Evolutionary conservation across 2,113 vertebrate genomes (phyloP).

Genomic region (Galeopterus variegatus): DNA sequence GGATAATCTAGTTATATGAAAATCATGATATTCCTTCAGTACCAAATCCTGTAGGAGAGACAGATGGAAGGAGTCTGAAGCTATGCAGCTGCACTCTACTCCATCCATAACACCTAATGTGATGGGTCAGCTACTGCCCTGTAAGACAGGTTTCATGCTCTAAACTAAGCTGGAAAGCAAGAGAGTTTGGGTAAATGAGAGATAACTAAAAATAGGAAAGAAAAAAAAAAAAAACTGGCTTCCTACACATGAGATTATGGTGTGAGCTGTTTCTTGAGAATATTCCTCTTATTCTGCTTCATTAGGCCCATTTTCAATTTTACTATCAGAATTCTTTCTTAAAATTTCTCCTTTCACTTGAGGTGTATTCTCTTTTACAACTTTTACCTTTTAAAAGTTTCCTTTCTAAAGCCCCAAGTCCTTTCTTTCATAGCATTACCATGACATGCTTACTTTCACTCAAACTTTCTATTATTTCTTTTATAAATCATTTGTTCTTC

Average conservation of each 20-base stretch:
- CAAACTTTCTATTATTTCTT: not conserved
- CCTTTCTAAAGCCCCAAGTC: not conserved
- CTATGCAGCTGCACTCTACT: not conserved
- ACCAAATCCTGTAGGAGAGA: not conserved
- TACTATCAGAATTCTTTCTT: not conserved
- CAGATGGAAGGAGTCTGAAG: not conserved
- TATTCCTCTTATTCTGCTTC: not conserved
- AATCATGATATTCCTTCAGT: not conserved
- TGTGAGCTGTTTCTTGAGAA: not conserved
- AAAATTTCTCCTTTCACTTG: constrained; percentile 16
- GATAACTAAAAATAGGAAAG: not conserved
- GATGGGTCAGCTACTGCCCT: not conserved
- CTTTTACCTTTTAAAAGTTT: not conserved
- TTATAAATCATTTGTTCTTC: not conserved
- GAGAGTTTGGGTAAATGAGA: not conserved
- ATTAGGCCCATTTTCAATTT: constrained; percentile 5
- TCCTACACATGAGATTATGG: not conserved
- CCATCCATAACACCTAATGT: not conserved
- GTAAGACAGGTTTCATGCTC: not conserved
- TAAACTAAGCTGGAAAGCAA: not conserved
- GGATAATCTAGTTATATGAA: not conserved
- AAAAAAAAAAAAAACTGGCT: not conserved
- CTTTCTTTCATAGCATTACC: not conserved
- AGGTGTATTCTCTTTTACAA: constrained; percentile 23
- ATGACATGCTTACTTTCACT: not conserved